Percentiles rank a stretch among this genome's conserved stretches.
Conservation (phyloP, 2,113 vertebrate genomes). For the Macquaria australasica region DNA sequence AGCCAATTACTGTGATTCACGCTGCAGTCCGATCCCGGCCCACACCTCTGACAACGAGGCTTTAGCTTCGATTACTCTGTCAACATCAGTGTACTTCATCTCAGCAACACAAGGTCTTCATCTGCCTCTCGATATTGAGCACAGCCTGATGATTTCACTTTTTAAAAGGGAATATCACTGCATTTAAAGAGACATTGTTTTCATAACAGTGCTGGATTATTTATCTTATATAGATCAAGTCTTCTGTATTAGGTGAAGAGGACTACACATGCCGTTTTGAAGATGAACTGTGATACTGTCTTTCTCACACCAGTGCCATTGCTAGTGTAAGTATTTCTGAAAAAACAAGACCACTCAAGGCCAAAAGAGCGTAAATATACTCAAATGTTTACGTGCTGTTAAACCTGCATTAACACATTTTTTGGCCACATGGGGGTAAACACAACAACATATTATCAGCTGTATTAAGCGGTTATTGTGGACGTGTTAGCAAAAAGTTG, state of each 20-base stretch:
- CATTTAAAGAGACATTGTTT: neutral
- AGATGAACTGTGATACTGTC: neutral
- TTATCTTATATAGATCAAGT: neutral
- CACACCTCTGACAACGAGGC: constrained; percentile 48
- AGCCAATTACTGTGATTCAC: constrained; percentile 69
- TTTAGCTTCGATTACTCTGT: constrained; percentile 64
- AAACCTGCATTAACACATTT: too few species aligned
- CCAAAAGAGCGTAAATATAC: too few species aligned
- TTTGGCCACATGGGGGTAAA: too few species aligned
- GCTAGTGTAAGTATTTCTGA: neutral
- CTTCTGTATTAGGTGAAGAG: neutral
- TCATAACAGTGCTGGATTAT: neutral
- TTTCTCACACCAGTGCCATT: neutral
- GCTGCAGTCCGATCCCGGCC: constrained; percentile 13
- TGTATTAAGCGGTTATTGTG: too few species aligned
- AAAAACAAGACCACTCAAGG: too few species aligned
- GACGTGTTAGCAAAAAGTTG: neutral
- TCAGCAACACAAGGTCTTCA: constrained; percentile 29
- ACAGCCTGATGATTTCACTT: neutral
- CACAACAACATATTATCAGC: too few species aligned
- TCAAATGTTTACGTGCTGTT: too few species aligned
- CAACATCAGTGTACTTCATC: constrained; percentile 45
- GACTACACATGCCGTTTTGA: too few species aligned
- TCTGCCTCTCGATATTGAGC: constrained; percentile 1
- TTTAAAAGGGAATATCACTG: neutral